Base-by-base conservation (phyloP, 1,140 invertebrate species). In the Chironomus tepperi region DNA sequence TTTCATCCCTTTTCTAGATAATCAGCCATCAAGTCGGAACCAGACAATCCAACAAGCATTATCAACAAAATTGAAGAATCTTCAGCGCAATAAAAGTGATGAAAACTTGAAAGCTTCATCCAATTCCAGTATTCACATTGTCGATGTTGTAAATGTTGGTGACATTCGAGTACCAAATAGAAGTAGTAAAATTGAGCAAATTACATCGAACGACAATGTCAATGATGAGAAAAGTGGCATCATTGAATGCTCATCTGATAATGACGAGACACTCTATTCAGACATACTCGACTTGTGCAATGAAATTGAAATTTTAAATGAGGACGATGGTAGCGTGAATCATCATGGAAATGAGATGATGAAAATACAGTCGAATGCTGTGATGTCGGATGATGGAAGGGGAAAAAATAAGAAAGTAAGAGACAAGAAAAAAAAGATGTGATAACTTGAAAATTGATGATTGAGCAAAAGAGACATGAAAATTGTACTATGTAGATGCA, bases 251-350 rank as follows among this genome's bases (percentile, higher is more conserved):
- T 57, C 47, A n/a, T 57, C 47, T 10, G 19, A 67, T 19, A 16
- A 70, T 70, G 65, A 70, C 18, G 65, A 70, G n/a, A 19, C 65
- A 18, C 65, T 70, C 18, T 10, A 57, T 10, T 57, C 47, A 57
- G 47, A 57, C 2, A 70, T 18, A 9, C 18, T 70, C 18, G 65
- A 70, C 16, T 5, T 70, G 65, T 18, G 16, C 19, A 70, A 70
- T 70, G 65, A 70, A 70, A n/a, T 70, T 70, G 65, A 70, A 70
- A 16, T 18, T 7, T 70, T 10, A 18, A 70, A 70, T 19, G 24
- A 34, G 8, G 65, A 19, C 65, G 24, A 34, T 34, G 24, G 24
- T 34, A 34, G 24, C 24, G n/a, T n/a, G 9, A 57, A 2, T 57
- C 9, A 57, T 10, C 47, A 57, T 57, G 47, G 47, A 57, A n/a